Percentiles rank a stretch among this genome's conserved stretches.
These are phyloP conservation scores for Margarornis squamiger DNA, from an alignment of 2,797 vertebrate species.

Conservation along the genomic window DNA sequence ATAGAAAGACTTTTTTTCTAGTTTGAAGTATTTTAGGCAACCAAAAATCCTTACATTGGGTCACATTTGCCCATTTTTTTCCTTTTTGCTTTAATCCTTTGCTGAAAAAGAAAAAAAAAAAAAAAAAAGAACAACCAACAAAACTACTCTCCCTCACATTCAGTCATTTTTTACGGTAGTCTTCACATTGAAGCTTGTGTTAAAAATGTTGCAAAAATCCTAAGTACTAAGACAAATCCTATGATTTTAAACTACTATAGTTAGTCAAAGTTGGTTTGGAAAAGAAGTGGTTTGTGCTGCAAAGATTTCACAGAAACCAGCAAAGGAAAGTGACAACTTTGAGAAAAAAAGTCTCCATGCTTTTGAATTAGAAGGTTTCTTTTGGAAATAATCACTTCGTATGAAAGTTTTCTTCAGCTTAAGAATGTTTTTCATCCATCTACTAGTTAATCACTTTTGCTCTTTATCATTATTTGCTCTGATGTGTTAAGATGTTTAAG, in stretches of 20 bases:
- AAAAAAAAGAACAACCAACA: not conserved
- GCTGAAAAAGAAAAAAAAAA: not conserved
- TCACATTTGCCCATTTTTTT: not conserved
- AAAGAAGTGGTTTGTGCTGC: not conserved
- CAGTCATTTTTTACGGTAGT: not conserved
- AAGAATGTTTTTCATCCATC: not conserved
- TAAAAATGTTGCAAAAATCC: not conserved
- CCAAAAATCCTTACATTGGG: not conserved
- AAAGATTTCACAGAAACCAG: not conserved
- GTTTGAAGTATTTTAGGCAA: not conserved
- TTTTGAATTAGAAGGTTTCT: not conserved
- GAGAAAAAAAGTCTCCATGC: not conserved
- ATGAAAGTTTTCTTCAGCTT: not conserved
- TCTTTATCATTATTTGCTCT: not conserved
- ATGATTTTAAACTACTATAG: not conserved
- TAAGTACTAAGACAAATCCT: not conserved
- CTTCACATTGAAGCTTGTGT: not conserved
- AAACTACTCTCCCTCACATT: not conserved
- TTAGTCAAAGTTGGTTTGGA: not conserved
- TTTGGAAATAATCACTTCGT: not conserved
- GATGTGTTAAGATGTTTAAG: not conserved
- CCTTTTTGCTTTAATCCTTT: not conserved
- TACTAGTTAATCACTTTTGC: rapidly evolving
- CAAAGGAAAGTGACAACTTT: not conserved
- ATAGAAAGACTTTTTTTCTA: not conserved